A percentile compares a stretch with the other conserved stretches of the same genome.
phyloP scores from a whole-genome alignment of 2,888 invertebrate genomes.

The Protodeltote pygarga region DNA sequence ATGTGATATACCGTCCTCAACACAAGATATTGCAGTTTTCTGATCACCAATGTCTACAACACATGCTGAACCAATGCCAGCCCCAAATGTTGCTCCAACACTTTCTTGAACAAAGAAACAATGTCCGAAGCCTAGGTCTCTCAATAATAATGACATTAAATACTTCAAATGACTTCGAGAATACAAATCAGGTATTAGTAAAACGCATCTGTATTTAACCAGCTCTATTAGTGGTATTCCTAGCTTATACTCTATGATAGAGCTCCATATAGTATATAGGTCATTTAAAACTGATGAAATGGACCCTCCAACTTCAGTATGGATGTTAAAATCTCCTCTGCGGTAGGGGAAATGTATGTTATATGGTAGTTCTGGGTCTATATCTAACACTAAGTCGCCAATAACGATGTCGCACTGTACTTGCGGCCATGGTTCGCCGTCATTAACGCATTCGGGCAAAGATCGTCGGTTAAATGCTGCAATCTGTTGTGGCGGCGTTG shows the following conservation, averaged over 20 bases:
- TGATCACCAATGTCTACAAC: slow-evolving; percentile 98
- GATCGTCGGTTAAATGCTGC: slow-evolving; percentile 95
- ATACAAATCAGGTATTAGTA: slow-evolving; percentile 96
- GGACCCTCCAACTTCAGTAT: slow-evolving; percentile 94
- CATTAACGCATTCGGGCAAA: slow-evolving; percentile 88
- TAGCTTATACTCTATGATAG: slow-evolving; percentile 91
- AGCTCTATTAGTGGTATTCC: slow-evolving; percentile 91
- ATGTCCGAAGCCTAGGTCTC: slow-evolving; percentile 94
- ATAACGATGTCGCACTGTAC: slow-evolving; percentile 89
- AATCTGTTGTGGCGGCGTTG: slow-evolving; percentile 96
- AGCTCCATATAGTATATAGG: slow-evolving; percentile 95
- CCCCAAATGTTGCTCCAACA: slow-evolving; percentile 84
- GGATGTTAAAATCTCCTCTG: slow-evolving; percentile 95
- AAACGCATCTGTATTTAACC: slow-evolving; percentile 93
- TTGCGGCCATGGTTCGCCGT: slow-evolving; percentile 88
- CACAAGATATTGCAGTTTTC: slow-evolving; percentile 98
- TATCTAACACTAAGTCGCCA: slow-evolving; percentile 92
- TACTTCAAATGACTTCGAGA: slow-evolving; percentile 94
- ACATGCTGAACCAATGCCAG: slow-evolving; percentile 91
- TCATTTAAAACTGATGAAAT: slow-evolving; percentile 94
- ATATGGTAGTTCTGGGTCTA: slow-evolving; percentile 90
- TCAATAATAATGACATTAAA: slow-evolving; percentile 92
- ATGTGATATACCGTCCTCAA: slow-evolving; percentile 98
- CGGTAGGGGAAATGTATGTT: slow-evolving; percentile 96
- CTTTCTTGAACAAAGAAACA: slow-evolving; percentile 94